phyloP scores from a whole-genome alignment of 2,113 vertebrate species.

The Mastomys coucha region DNA sequence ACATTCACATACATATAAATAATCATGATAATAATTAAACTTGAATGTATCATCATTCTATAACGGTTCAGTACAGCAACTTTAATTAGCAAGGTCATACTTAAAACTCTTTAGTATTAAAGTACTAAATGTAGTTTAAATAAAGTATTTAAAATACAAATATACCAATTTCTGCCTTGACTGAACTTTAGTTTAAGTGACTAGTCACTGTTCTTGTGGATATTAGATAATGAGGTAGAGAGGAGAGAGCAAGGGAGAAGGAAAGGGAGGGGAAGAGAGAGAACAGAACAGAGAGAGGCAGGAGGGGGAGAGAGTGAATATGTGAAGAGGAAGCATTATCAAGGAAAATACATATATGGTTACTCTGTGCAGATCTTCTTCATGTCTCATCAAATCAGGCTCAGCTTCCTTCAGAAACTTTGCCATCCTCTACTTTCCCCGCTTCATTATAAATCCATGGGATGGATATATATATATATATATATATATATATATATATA shows the following conservation, averaged over 20 bases:
- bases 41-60: background rate
- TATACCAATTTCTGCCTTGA: background rate
- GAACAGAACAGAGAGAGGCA: background rate
- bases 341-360: background rate
- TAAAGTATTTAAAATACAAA: conserved; percentile 13
- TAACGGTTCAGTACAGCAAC: background rate
- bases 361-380: background rate
- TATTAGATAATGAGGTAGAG: background rate
- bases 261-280: background rate
- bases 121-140: background rate
- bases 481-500: too few relatives aligned
- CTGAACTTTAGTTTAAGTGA: background rate
- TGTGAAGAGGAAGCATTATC: background rate
- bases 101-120: background rate
- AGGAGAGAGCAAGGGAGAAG: background rate
- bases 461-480: too few relatives aligned
- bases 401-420: background rate
- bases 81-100: background rate
- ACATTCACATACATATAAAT: background rate
- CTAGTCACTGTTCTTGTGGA: background rate
- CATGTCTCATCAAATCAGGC: background rate
- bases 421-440: background rate
- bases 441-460: background rate
- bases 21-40: background rate
- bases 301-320: background rate